Conservation (phyloP, 2,888 invertebrate genomes). For the Euzophera pinguis region DNA sequence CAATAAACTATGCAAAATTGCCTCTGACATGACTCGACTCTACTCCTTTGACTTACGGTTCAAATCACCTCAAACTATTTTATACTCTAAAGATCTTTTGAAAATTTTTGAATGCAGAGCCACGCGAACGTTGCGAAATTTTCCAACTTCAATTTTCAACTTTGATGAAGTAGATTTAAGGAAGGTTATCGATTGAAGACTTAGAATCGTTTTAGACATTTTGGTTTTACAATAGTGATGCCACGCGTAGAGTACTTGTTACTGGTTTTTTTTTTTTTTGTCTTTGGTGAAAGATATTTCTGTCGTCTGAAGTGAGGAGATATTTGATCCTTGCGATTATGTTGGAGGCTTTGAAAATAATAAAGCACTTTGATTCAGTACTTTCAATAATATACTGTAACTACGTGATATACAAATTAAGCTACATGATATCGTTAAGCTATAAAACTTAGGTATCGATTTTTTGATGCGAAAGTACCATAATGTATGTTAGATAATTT, state of each 20-base stretch:
- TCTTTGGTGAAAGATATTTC: slow-evolving; percentile 19
- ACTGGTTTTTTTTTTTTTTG: slow-evolving; percentile 35
- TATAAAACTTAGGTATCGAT: too few species aligned
- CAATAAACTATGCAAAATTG: slow-evolving; percentile 33
- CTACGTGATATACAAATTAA: too few species aligned
- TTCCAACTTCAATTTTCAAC: slow-evolving; percentile 35
- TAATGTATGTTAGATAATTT: too few species aligned
- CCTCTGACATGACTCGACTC: slow-evolving; percentile 23
- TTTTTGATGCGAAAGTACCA: too few species aligned
- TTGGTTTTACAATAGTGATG: slow-evolving; percentile 27
- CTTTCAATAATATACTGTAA: too few species aligned
- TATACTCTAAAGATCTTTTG: slow-evolving; percentile 25
- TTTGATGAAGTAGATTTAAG: slow-evolving; percentile 35
- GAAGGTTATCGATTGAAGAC: slow-evolving; percentile 39
- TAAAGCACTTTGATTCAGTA: not conserved
- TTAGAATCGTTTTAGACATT: slow-evolving; percentile 34
- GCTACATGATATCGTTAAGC: too few species aligned
- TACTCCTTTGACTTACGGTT: slow-evolving; percentile 21
- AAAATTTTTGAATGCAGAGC: not conserved
- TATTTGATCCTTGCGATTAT: not conserved
- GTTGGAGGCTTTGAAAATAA: not conserved
- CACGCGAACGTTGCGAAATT: slow-evolving; percentile 3
- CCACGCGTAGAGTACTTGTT: slow-evolving; percentile 53
- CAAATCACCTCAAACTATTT: slow-evolving; percentile 19
- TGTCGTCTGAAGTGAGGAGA: slow-evolving; percentile 17